Conservation (phyloP, 1,140 invertebrate genomes). For the Spodoptera frugiperda region DNA sequence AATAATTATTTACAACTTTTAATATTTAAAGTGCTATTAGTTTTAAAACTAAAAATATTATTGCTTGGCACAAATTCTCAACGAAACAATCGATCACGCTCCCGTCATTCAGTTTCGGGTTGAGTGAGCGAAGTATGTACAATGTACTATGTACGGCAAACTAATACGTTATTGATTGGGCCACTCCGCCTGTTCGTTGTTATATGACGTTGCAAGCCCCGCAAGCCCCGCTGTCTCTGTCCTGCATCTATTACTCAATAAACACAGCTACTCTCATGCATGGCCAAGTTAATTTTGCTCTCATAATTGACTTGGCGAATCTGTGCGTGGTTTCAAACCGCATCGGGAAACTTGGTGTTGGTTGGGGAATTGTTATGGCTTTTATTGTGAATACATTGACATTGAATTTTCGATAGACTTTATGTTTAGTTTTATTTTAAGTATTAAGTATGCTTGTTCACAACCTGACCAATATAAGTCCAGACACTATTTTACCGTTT, state of each 20-base stretch:
- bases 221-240: neutral
- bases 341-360: too few relatives aligned
- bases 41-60: neutral
- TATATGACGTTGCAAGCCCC: conserved; percentile 16
- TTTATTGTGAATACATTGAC: too few relatives aligned
- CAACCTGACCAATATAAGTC: too few relatives aligned
- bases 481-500: too few relatives aligned
- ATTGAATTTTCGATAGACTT: too few relatives aligned
- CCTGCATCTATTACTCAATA: conserved; percentile 25
- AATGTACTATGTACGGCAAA: neutral
- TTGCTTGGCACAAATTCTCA: neutral
- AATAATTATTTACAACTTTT: too few relatives aligned
- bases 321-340: neutral
- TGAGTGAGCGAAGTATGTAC: neutral
- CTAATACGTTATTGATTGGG: conserved; percentile 31
- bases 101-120: neutral
- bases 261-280: neutral
- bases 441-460: too few relatives aligned
- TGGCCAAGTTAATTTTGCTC: neutral
- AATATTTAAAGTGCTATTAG: too few relatives aligned
- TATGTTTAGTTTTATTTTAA: too few relatives aligned
- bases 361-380: too few relatives aligned
- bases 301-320: neutral
- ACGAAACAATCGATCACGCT: conserved; percentile 19
- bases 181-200: neutral